Evolutionary conservation across 2,797 vertebrate genomes (phyloP).

Genomic region (Ceryle rudis): DNA sequence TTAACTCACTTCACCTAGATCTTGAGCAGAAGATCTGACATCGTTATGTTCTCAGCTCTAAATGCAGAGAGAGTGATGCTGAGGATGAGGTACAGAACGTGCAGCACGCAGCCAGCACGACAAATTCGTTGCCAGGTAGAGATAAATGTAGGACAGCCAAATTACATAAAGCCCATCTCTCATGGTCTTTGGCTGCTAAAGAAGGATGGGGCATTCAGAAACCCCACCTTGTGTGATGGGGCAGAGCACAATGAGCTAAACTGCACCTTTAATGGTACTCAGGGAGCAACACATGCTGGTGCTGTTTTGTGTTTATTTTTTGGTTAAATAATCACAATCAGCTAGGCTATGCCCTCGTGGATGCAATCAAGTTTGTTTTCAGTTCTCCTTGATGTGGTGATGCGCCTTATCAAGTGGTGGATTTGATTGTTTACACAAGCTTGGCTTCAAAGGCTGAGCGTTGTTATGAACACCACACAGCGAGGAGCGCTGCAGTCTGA

Average conservation of each 20-base stretch:
- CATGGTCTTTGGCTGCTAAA: not conserved
- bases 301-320: not conserved
- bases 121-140: constrained; percentile 34
- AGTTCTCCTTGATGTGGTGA: not conserved
- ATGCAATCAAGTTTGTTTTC: not conserved
- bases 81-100: not conserved
- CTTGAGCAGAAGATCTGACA: constrained; percentile 17
- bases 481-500: not conserved
- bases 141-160: constrained; percentile 16
- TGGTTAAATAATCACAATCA: not conserved
- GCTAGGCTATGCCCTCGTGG: not conserved
- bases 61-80: not conserved
- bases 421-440: not conserved
- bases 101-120: not conserved
- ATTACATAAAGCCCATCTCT: not conserved
- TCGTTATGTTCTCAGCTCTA: constrained; percentile 23
- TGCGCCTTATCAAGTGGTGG: not conserved
- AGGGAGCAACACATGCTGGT: not conserved
- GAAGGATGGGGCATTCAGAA: not conserved
- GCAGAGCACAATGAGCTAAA: not conserved
- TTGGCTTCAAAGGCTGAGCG: not conserved
- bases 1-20: not conserved
- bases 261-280: not conserved
- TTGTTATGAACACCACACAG: not conserved
- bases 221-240: not conserved